Evolutionary conservation across 1,140 invertebrate species (phyloP).

Genomic region (Pantala flavescens): DNA sequence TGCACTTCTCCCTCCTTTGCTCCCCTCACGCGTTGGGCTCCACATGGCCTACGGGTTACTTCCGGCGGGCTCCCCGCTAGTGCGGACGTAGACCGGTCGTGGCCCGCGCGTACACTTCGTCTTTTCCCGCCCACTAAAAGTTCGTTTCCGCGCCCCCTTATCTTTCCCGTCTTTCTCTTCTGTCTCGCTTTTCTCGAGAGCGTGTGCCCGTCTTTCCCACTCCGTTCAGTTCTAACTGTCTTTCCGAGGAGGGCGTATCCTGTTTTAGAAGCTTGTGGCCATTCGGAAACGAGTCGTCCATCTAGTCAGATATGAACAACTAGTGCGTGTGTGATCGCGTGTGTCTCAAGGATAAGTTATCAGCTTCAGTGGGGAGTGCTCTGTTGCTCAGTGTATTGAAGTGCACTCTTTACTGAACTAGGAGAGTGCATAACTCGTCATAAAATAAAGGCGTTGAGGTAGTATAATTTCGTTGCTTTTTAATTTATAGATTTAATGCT

Average conservation of each 20-base stretch:
- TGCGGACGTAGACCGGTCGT: not conserved
- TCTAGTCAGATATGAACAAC: no score
- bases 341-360: not conserved
- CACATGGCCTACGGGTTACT: not conserved
- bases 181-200: conserved; percentile 2
- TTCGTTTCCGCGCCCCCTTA: not conserved
- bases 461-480: not conserved
- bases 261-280: no score
- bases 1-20: not conserved
- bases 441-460: not conserved
- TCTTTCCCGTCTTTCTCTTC: not conserved
- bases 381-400: not conserved
- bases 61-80: not conserved
- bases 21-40: not conserved
- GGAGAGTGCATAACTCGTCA: not conserved
- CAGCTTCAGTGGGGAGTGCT: not conserved
- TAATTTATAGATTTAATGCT: not conserved
- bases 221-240: not conserved
- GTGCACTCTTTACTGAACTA: not conserved
- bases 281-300: no score
- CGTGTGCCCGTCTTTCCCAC: not conserved
- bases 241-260: not conserved
- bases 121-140: not conserved
- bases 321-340: not conserved
- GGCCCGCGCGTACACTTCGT: not conserved